Evolutionary conservation across 2,113 vertebrate genomes (phyloP).

Genomic region (Zingel zingel): DNA sequence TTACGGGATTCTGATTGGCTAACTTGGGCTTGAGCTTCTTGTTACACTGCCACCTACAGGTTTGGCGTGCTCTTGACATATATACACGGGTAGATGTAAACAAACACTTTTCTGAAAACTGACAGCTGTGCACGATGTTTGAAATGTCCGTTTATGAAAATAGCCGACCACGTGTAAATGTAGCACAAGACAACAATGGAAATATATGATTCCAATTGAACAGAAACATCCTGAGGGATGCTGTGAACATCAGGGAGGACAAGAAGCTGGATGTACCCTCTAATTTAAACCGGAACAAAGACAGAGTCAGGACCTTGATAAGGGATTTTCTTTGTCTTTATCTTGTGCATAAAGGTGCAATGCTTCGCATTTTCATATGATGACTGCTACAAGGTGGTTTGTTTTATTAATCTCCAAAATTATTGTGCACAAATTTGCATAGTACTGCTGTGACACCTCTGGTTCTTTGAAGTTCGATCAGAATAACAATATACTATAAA

Average conservation of each 20-base stretch:
- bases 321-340: slow-evolving; percentile 32
- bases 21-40: no score
- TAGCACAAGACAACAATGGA: slow-evolving; percentile 12
- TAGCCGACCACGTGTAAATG: no score
- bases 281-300: slow-evolving; percentile 42
- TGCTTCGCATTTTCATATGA: slow-evolving; percentile 39
- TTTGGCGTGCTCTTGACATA: no score
- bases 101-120: no score
- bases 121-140: no score
- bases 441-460: slow-evolving; percentile 13
- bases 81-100: no score
- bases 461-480: slow-evolving; percentile 2
- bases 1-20: no score
- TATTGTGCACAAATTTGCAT: slow-evolving; percentile 47
- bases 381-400: slow-evolving; percentile 7
- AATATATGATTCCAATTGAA: slow-evolving; percentile 18
- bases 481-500: slow-evolving; percentile 41
- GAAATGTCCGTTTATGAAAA: no score
- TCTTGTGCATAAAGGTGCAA: slow-evolving; percentile 24
- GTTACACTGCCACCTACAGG: no score
- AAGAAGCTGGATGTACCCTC: slow-evolving; percentile 13
- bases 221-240: slow-evolving; percentile 24
- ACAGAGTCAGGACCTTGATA: slow-evolving; percentile 49
- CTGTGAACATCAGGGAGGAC: slow-evolving; percentile 26
- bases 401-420: slow-evolving; percentile 52